Conservation (phyloP, 2,888 invertebrate genomes). For the Agrotis puta region DNA sequence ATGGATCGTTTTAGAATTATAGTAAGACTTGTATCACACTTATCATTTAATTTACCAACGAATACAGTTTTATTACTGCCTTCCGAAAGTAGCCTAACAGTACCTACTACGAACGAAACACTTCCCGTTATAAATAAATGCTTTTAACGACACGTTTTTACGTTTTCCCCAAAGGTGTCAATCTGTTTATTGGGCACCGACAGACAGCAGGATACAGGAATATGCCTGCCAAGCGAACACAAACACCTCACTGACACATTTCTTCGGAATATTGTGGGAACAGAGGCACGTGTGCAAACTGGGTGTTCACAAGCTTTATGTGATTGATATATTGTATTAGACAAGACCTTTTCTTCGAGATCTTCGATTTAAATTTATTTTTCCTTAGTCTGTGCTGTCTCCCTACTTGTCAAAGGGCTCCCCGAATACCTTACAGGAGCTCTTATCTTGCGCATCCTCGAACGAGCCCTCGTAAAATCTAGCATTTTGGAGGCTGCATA, state of each 20-base stretch:
- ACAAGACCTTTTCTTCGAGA: conserved; percentile 2
- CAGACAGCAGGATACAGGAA: conserved; percentile 23
- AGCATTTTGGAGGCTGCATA: too few species aligned
- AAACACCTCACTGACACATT: conserved; percentile 8
- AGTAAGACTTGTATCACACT: too few species aligned
- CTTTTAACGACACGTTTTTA: conserved; percentile 14
- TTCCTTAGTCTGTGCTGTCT: too few species aligned
- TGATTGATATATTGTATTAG: conserved; percentile 35
- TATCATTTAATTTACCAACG: background rate
- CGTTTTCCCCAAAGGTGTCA: conserved; percentile 13
- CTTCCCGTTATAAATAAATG: conserved; percentile 4
- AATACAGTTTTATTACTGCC: too few species aligned
- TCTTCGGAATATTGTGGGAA: conserved; percentile 21
- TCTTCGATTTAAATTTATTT: too few species aligned
- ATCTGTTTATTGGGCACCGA: conserved; percentile 27
- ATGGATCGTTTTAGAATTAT: background rate
- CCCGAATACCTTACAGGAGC: too few species aligned
- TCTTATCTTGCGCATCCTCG: too few species aligned
- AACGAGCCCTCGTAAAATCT: too few species aligned
- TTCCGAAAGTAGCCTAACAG: too few species aligned
- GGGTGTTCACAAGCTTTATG: conserved; percentile 21
- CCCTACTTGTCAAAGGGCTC: too few species aligned
- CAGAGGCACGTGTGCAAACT: background rate
- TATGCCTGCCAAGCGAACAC: conserved; percentile 27
- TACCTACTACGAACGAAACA: background rate